phyloP scores from a whole-genome alignment of 2,113 vertebrate genomes.

The Pyrgilauda ruficollis region DNA sequence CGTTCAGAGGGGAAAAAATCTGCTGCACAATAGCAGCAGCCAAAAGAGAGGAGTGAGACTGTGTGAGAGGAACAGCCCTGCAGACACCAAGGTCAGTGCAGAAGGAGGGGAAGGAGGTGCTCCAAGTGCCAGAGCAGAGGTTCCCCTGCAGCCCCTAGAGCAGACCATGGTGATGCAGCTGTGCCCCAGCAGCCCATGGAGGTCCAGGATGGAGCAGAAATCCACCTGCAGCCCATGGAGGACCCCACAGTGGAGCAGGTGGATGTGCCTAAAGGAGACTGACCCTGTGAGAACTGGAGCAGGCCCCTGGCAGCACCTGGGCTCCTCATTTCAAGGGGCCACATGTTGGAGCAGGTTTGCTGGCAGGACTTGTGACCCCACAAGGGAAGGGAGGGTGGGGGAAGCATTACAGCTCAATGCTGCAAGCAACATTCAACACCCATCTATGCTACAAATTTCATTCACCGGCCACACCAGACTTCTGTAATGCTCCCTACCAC shows the following conservation, averaged over 20 bases:
- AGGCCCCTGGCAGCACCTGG: not conserved
- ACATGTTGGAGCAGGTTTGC: not conserved
- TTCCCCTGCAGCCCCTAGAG: not conserved
- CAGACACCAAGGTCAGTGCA: not conserved
- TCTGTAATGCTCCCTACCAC: not conserved
- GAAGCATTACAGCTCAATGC: not conserved
- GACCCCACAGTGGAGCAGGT: not conserved
- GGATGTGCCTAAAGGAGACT: not conserved
- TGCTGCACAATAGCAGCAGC: not conserved
- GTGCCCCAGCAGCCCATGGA: not conserved
- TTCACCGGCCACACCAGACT: not conserved
- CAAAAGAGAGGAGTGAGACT: not conserved
- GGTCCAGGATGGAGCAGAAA: not conserved
- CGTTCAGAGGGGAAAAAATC: not conserved
- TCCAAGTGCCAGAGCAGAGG: not conserved
- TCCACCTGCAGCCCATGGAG: not conserved
- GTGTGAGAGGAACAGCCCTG: not conserved
- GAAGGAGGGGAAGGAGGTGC: not conserved
- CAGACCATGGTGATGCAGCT: not conserved
- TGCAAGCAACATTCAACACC: not conserved
- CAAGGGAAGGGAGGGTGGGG: not conserved
- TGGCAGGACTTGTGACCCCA: not conserved
- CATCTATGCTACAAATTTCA: not conserved
- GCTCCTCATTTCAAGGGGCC: too few relatives aligned
- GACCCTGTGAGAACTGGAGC: not conserved